Base-by-base conservation (phyloP, 92 coral and sea anemone genomes). In the Heteractis magnifica region DNA sequence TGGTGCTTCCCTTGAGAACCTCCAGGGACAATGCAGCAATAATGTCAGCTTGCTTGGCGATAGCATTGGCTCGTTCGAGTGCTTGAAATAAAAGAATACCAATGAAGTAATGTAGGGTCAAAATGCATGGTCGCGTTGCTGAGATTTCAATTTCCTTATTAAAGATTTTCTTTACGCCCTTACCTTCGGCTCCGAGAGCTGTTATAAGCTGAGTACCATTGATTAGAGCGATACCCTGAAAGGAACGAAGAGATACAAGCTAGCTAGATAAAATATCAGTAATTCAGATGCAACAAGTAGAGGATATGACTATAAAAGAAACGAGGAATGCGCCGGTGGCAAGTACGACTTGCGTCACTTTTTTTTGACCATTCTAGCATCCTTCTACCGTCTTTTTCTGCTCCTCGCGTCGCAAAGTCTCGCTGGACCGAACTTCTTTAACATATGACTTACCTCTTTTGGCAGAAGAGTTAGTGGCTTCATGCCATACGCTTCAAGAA, bases 191-290 rank as follows among this genome's bases (percentile, higher is more conserved):
- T 4, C 99, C 99, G 72, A 96, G 86, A 0, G 99, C 89, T 6
- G 99, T 94, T 48, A 96, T 96, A 10, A 96, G 78, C 82, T 96
- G 99, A 5, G 99, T 96, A 16, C 99, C 99, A 85, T 96, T 96
- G 52, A 96, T 96, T 56, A 96, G 85, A 15, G 99, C 99, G 65
- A 96, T 51, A 51, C 99, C 99, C 99, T 96, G 76, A 65, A 51
- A 8, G 72, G 52, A 21, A 50, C 41, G 51, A 23, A 19, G 59
- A 78, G 16, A 26, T 20, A 41, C 19, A 51, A 77, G 15, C 59
- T 48, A 10, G 80, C 59, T 51, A 5, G 19, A 23, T 6, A 34
- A 68, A 8, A 16, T 9, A n/a, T 34, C 74, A 34, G 44, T 34
- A 34, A 34, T 34, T 34, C 44, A 34, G 44, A 34, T 34, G 44